Conservation (phyloP, 2,113 vertebrate species). For the Mesoclemmys tuberculata region DNA sequence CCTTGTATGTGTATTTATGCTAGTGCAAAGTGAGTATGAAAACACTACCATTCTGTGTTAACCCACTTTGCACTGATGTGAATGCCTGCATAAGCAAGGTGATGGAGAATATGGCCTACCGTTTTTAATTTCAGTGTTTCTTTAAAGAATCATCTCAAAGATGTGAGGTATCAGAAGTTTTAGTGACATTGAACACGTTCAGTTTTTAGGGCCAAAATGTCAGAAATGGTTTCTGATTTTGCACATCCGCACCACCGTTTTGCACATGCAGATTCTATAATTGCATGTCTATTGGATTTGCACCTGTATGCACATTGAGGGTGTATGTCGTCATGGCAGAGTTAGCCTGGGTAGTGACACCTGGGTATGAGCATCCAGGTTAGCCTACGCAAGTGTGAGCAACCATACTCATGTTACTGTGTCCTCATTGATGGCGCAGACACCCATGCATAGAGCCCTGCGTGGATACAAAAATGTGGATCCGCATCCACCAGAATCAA, state of each 20-base stretch:
- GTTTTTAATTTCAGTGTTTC: neutral
- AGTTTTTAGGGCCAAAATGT: neutral
- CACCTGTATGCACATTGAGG: fast-evolving
- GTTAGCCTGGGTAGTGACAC: neutral
- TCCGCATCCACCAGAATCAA: too few relatives aligned
- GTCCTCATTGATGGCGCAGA: neutral
- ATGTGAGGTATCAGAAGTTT: neutral
- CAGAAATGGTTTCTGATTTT: neutral
- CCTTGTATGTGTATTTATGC: neutral
- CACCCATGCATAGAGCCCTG: neutral
- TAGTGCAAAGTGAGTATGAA: neutral
- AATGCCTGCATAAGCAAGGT: neutral
- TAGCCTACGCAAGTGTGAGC: neutral
- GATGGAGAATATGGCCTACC: fast-evolving
- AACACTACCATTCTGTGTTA: neutral
- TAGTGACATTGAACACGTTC: slow-evolving; percentile 20
- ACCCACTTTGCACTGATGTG: neutral
- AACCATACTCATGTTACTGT: neutral
- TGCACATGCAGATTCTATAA: neutral
- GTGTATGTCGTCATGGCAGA: neutral
- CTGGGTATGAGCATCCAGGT: neutral
- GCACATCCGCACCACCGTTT: neutral
- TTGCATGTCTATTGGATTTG: fast-evolving
- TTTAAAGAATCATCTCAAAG: neutral
- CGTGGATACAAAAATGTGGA: too few relatives aligned